These are phyloP conservation scores for Mormyrus lacerda DNA, from an alignment of 2,113 vertebrate species.

Conservation along the genomic window DNA sequence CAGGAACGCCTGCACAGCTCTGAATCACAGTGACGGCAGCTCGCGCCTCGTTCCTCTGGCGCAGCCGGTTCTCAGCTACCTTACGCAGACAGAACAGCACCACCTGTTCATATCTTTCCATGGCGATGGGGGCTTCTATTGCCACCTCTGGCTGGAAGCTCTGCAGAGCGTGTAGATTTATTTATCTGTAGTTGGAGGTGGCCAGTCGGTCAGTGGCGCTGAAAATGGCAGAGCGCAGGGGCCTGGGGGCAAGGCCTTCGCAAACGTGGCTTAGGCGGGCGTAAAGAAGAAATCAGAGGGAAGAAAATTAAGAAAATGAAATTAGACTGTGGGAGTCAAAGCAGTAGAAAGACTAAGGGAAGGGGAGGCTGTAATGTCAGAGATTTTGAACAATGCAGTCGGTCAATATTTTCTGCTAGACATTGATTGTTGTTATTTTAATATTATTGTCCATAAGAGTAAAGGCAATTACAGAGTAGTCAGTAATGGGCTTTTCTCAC, in stretches of 20 bases:
- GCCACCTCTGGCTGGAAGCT: not conserved
- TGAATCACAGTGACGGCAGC: not conserved
- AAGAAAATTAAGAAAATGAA: not conserved
- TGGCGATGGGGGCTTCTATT: not conserved
- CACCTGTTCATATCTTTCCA: not conserved
- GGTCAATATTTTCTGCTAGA: not conserved
- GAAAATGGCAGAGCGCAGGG: not conserved
- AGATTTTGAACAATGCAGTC: not conserved
- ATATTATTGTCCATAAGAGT: not conserved
- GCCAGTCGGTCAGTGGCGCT: not conserved
- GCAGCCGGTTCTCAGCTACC: not conserved
- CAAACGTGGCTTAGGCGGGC: not conserved
- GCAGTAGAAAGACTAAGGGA: not conserved
- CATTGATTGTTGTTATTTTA: not conserved
- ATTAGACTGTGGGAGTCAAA: not conserved
- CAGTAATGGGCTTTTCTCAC: not conserved
- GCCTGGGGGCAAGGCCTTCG: not conserved
- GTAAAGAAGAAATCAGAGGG: not conserved
- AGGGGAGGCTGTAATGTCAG: not conserved
- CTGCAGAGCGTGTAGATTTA: not conserved
- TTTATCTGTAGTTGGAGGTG: constrained; percentile 1
- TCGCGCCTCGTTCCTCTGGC: not conserved
- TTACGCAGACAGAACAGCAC: not conserved
- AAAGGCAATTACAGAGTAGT: not conserved
- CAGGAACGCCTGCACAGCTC: not conserved